These are phyloP conservation scores for Ceratina japonica DNA, from an alignment of 1,140 invertebrate species.

Conservation along the genomic window DNA sequence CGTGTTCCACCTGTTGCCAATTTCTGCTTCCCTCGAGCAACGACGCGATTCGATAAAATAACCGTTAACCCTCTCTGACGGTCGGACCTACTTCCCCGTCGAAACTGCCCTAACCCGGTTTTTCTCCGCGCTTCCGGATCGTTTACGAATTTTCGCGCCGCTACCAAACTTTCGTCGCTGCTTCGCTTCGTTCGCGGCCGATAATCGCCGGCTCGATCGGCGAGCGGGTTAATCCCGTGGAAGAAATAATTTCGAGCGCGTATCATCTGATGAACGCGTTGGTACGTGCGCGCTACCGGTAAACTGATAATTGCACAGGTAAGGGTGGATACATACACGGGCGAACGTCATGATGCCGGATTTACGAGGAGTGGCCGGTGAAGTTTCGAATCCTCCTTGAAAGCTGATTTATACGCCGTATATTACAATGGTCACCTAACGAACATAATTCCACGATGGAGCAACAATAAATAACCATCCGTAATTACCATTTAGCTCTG, in stretches of 20 bases:
- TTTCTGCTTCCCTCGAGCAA: conserved; percentile 49
- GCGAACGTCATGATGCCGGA: neutral
- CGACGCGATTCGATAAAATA: conserved; percentile 62
- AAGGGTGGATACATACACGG: too few relatives aligned
- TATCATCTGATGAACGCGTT: too few relatives aligned
- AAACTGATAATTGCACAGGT: too few relatives aligned
- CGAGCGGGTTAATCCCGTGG: too few relatives aligned
- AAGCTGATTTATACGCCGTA: neutral
- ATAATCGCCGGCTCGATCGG: too few relatives aligned
- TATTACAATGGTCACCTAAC: neutral
- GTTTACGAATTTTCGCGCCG: too few relatives aligned
- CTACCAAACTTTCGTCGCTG: too few relatives aligned
- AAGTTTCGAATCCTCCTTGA: neutral
- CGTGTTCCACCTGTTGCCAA: conserved; percentile 69
- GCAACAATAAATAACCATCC: conserved; percentile 1
- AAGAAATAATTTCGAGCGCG: too few relatives aligned
- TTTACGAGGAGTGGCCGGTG: neutral
- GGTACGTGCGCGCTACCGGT: too few relatives aligned
- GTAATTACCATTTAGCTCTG: conserved; percentile 10
- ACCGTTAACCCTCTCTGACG: conserved; percentile 54
- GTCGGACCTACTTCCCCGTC: conserved; percentile 10
- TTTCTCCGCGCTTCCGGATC: too few relatives aligned
- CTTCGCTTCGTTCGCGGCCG: too few relatives aligned
- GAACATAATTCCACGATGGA: neutral
- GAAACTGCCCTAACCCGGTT: conserved; percentile 10